Conservation (phyloP, 2,113 vertebrate species). For the Salvelinus namaycush region DNA sequence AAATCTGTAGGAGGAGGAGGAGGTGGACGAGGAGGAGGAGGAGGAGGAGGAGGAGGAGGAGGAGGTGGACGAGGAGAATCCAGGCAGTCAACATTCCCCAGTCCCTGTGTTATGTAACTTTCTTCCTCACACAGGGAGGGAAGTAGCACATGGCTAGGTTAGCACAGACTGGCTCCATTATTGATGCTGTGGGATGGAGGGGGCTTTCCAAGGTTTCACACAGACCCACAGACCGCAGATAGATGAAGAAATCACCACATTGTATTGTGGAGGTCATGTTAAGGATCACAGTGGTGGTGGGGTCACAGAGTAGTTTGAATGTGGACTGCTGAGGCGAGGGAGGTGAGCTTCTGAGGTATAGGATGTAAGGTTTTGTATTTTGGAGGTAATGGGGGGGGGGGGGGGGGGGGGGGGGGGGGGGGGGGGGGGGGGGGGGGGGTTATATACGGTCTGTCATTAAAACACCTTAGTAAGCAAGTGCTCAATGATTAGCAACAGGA, state of each 20-base stretch:
- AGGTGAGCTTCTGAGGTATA: too few species aligned
- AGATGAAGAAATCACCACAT: too few species aligned
- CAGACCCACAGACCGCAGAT: not conserved
- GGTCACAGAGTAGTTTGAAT: too few species aligned
- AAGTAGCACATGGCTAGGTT: conserved; percentile 7
- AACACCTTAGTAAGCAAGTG: conserved; percentile 4
- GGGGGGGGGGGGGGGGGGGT: too few species aligned
- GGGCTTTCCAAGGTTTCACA: conserved; percentile 64
- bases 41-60: too few species aligned
- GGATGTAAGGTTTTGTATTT: too few species aligned
- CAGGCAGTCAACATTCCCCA: conserved; percentile 4
- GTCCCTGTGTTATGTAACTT: conserved; percentile 57
- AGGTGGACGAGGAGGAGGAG: conserved; percentile 12
- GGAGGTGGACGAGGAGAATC: not conserved
- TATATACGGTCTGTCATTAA: not conserved
- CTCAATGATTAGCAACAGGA: conserved; percentile 7
- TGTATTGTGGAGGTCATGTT: too few species aligned
- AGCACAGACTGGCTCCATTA: conserved; percentile 56
- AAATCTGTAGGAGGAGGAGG: conserved; percentile 31
- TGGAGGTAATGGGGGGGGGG: too few species aligned
- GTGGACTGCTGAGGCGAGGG: too few species aligned
- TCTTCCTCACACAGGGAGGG: conserved; percentile 40
- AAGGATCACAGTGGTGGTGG: too few species aligned
- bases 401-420: too few species aligned
- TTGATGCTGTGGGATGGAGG: conserved; percentile 46